Evolutionary conservation across 2,888 invertebrate genomes (phyloP), one percentile per base, ranked within the genome.

Genomic region (Mystacides longicornis): DNA sequence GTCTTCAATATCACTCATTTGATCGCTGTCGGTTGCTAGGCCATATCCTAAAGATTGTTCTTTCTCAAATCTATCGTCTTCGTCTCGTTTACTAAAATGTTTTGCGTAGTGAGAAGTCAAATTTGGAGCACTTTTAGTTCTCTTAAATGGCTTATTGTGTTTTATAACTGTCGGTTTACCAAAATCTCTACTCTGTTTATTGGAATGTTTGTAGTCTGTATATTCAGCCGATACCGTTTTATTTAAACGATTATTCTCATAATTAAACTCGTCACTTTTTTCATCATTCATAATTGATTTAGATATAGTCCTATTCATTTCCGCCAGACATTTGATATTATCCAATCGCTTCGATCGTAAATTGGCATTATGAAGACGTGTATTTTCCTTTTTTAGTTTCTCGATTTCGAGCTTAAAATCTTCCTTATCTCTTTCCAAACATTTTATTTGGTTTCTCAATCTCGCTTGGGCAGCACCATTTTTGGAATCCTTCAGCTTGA

Each of bases 251-350:
- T 58, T 49, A 33, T 54, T 51, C 49, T 55, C 55, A 23, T 52
- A 54, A 23, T 58, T 54, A 43, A 48, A 19, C 4, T 21, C 9
- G 22, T 57, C 37, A 1, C 9, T 20, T 16, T 47, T 23, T n/a
- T 11, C 49, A 23, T 50, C 51, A 1, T 37, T 50, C 56, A 56
- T 52, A 23, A 51, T 51, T 33, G 53, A 51, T 60, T 77, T 74
- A 0, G 73, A 73, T 45, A 83, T 68, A 61, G 80, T 80, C 58
- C 82, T 83, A 66, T 86, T 89, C 27, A 90, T 88, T 69, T 86
- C 83, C 64, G 87, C 83, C 59, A 89, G 74, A 69, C 87, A 83
- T 73, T 84, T 87, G 27, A 85, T 81, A 60, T 87, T 88, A n/a
- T 81, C 75, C 43, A 82, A 70, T 56, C 81, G 69, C 58, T 74